Conservation (phyloP, 2,888 invertebrate genomes). For the Heliconius erato region DNA sequence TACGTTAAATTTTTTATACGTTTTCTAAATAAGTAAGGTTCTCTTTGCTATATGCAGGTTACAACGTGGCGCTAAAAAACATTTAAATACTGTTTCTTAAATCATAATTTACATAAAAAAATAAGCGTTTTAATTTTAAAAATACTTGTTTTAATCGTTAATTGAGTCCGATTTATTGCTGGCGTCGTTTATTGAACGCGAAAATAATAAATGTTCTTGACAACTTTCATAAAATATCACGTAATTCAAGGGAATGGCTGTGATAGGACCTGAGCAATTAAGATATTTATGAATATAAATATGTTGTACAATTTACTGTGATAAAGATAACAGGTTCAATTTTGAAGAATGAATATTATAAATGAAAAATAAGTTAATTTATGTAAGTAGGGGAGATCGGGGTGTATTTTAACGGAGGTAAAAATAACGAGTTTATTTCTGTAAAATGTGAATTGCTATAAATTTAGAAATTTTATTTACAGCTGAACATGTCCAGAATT, state of each 20-base stretch:
- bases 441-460: too few species aligned
- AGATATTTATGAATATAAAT: neutral
- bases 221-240: conserved; percentile 12
- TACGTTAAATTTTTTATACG: too few species aligned
- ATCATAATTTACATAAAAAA: neutral
- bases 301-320: neutral
- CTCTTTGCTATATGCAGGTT: neutral
- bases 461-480: too few species aligned
- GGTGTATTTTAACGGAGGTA: too few species aligned
- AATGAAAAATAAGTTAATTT: too few species aligned
- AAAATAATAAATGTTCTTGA: conserved; percentile 10
- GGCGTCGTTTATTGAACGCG: conserved; percentile 6
- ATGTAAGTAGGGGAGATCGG: too few species aligned
- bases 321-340: too few species aligned
- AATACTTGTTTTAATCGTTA: conserved; percentile 9
- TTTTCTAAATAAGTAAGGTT: too few species aligned
- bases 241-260: conserved; percentile 1
- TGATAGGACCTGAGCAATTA: neutral
- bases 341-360: too few species aligned
- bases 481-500: too few species aligned
- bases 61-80: neutral
- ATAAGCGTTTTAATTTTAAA: neutral
- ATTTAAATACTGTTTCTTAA: neutral
- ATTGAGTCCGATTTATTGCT: neutral
- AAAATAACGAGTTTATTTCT: too few species aligned